Evolutionary conservation across 1,140 invertebrate genomes (phyloP).

Genomic region (Coelopa frigida): DNA sequence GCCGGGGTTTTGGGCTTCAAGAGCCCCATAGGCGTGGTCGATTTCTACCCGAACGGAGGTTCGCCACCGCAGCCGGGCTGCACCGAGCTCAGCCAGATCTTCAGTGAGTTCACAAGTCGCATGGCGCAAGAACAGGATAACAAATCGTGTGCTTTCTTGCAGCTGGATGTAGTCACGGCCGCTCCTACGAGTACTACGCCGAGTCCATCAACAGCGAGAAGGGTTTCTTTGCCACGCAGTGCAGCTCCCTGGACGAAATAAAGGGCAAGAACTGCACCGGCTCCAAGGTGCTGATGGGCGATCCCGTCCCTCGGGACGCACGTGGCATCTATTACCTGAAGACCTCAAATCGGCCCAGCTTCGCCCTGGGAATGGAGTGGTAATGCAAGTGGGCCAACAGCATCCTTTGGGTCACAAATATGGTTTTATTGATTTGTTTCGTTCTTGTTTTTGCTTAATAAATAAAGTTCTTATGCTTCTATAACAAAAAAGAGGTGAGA

Average conservation of each 20-base stretch:
- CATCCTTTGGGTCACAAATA: too few relatives aligned
- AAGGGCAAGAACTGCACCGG: conserved; percentile 50
- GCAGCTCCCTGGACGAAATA: conserved; percentile 53
- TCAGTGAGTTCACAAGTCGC: conserved; percentile 41
- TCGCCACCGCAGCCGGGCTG: conserved; percentile 66
- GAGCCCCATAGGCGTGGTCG: conserved; percentile 59
- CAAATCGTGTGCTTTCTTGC: conserved; percentile 17
- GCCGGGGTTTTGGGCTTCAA: conserved; percentile 56
- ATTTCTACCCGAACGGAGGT: conserved; percentile 80
- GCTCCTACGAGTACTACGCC: conserved; percentile 59
- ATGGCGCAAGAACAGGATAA: too few relatives aligned
- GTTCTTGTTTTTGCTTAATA: neutral
- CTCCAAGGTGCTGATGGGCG: conserved; percentile 53
- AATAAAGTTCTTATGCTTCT: conserved; percentile 7
- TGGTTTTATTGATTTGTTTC: neutral
- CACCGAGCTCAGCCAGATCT: conserved; percentile 48
- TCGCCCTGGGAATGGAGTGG: conserved; percentile 44
- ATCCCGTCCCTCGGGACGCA: conserved; percentile 45
- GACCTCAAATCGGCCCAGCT: conserved; percentile 52
- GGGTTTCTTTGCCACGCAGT: conserved; percentile 53
- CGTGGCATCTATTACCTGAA: conserved; percentile 57
- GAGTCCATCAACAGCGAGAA: conserved; percentile 56
- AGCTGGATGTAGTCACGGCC: conserved; percentile 70
- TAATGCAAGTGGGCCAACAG: too few relatives aligned
- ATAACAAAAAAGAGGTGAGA: conserved; percentile 1